These are phyloP conservation scores for Tribolium freemani DNA, from an alignment of 2,888 invertebrate genomes.

Conservation along the genomic window DNA sequence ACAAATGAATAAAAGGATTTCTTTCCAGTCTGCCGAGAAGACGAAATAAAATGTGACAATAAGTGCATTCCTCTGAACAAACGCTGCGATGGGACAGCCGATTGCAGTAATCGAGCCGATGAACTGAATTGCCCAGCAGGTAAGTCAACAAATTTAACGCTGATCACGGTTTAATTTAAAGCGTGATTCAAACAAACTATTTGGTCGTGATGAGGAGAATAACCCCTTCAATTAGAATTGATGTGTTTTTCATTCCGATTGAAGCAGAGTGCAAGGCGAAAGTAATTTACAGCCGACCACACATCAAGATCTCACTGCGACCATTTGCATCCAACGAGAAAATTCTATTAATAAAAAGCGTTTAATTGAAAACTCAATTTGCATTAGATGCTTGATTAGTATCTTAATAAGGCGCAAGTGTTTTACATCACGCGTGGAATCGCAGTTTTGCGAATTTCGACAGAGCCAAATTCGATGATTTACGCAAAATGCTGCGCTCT, in stretches of 20 bases:
- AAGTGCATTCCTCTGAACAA: constrained; percentile 70
- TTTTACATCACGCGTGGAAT: not conserved
- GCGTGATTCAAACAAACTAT: not conserved
- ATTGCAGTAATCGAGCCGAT: constrained; percentile 77
- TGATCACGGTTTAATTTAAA: constrained; percentile 13
- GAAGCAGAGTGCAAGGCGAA: constrained; percentile 34
- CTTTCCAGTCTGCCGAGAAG: constrained; percentile 52
- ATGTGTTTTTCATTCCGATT: constrained; percentile 22
- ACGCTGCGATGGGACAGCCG: constrained; percentile 71
- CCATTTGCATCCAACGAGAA: constrained; percentile 13
- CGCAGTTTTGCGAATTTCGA: not conserved
- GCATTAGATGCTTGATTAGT: not conserved
- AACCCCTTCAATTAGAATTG: constrained; percentile 28
- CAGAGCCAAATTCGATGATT: too few species aligned
- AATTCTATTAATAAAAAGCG: constrained; percentile 11
- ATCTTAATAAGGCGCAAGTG: not conserved
- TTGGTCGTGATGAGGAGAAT: constrained; percentile 16
- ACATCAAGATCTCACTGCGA: constrained; percentile 8
- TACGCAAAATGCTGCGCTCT: not conserved
- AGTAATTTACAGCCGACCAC: constrained; percentile 32
- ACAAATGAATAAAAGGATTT: not conserved
- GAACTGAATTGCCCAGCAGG: constrained; percentile 72
- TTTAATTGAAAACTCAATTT: constrained; percentile 1
- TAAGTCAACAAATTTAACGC: constrained; percentile 46
- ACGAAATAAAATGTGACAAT: constrained; percentile 74